Conservation (phyloP, 2,888 invertebrate genomes). For the Iphiclides podalirius region DNA sequence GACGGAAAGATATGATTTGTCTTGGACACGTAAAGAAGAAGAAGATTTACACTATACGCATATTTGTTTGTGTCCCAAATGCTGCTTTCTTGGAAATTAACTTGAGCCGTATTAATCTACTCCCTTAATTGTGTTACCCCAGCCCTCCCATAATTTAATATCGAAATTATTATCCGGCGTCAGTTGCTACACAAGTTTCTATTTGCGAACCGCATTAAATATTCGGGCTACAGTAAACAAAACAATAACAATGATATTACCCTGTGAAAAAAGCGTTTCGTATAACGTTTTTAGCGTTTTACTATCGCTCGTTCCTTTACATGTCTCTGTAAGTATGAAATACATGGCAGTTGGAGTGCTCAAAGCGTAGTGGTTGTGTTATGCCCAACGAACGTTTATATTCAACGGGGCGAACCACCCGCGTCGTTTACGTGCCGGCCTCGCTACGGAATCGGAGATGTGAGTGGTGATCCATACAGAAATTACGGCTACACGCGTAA, state of each 20-base stretch:
- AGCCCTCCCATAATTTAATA: background rate
- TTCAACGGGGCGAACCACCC: slow-evolving; percentile 65
- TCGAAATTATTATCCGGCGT: slow-evolving; percentile 4
- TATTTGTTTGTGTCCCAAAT: background rate
- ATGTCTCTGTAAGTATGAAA: too few relatives aligned
- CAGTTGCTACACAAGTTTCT: slow-evolving; percentile 21
- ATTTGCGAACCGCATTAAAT: slow-evolving; percentile 17
- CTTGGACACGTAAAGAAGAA: too few relatives aligned
- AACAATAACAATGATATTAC: slow-evolving; percentile 20
- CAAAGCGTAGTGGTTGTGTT: slow-evolving; percentile 45
- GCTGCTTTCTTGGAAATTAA: background rate
- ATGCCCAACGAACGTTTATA: slow-evolving; percentile 65
- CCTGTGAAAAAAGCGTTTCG: slow-evolving; percentile 19
- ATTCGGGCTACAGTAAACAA: slow-evolving; percentile 20
- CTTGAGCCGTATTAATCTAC: background rate
- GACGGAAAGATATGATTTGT: too few relatives aligned
- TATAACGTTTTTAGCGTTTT: slow-evolving; percentile 14
- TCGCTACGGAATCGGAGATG: slow-evolving; percentile 57
- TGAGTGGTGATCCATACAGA: slow-evolving; percentile 33
- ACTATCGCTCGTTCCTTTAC: too few relatives aligned
- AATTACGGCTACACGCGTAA: slow-evolving; percentile 19
- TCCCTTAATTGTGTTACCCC: slow-evolving; percentile 1
- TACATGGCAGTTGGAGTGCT: slow-evolving; percentile 28
- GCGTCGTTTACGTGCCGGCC: slow-evolving; percentile 53
- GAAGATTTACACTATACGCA: too few relatives aligned